Base-by-base conservation (phyloP, 1,140 invertebrate species). In the Calliopsis andreniformis region DNA sequence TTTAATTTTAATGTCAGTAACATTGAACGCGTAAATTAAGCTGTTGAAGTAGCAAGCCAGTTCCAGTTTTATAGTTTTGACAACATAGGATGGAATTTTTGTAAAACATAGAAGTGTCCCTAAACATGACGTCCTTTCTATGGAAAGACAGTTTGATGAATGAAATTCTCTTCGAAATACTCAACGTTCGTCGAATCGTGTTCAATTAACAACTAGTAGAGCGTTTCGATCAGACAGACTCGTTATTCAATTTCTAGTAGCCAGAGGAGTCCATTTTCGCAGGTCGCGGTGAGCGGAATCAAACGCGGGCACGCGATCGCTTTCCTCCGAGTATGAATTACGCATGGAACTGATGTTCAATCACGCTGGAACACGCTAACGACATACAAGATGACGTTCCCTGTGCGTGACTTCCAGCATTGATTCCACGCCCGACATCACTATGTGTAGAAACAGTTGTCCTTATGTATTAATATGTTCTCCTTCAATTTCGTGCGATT, bases 321-420 rank as follows among this genome's bases (percentile, higher is more conserved):
- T 85, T 85, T 83, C 80, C 77, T 85, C 68, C 63, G 51, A 79
- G 83, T 76, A 84, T 86, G 76, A 86, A 86, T 86, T 85, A 86
- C 80, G 68, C 71, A 82, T 80, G 62, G 80, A 82, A 18, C 67
- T 76, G 79, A 67, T 81, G 70, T 64, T 85, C 84, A 66, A 86
- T 86, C 84, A 78, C 76, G 75, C 72, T 85, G 83, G 78, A 85
- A 80, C 80, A 86, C 84, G 84, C 79, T 85, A 86, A 86, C 80
- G 73, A 82, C 79, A 77, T 63, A 72, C 64, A 69, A 80, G 73
- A 83, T 83, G 83, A 82, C 84, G 80, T 77, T 83, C 80, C 53
- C 30, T 61, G 72, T 85, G 82, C 84, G 80, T 86, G 84, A 85
- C 83, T 76, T 66, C 53, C 58, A 66, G 70, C 79, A 61, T 71